Base-by-base conservation (phyloP, 2,797 vertebrate species). In the Danio choprae region DNA sequence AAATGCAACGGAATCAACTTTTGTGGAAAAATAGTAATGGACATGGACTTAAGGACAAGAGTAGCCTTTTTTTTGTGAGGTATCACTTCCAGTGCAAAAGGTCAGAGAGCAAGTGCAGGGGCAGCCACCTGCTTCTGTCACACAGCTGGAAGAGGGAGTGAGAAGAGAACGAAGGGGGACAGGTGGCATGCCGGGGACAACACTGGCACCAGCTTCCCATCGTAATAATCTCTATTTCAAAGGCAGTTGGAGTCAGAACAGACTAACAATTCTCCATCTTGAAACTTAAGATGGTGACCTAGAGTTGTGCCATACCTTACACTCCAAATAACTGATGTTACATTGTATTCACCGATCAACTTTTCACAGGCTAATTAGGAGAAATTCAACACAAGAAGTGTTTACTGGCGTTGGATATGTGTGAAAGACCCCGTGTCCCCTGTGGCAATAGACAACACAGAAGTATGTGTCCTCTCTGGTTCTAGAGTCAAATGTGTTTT, bases 91-190 rank as follows among this genome's bases (percentile, higher is more conserved):
- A 83, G 89, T 87, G 89, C 88, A 88, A 90, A 92, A 93, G 91
- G 92, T 90, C 89, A 94, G 89, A 91, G 91, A 91, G 90, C 90
- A 89, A 89, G 88, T 89, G 87, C 36, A 58, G 90, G 90, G 90
- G 89, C 68, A 90, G 85, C 18, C 93, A 94, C 92, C 92, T 93
- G 93, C 90, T 93, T 93, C 91, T 93, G 93, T 93, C 93, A 93
- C 90, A 86, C 91, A 92, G 90, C 92, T 91, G 92, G 89, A 86
- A 89, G 86, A 90, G 89, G 87, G 85, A 83, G 83, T 72, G 81
- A 60, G 87, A 77, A 84, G 50, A 62, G 62, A 77, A 63, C 13
- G 22, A 63, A 59, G 58, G 40, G 63, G 22, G 92, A 92, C 91
- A 93, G 92, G 92, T 93, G 92, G 92, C 87, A 86, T 83, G 76